phyloP scores from a whole-genome alignment of 2,888 invertebrate species.

The Coecobrya sp. region DNA sequence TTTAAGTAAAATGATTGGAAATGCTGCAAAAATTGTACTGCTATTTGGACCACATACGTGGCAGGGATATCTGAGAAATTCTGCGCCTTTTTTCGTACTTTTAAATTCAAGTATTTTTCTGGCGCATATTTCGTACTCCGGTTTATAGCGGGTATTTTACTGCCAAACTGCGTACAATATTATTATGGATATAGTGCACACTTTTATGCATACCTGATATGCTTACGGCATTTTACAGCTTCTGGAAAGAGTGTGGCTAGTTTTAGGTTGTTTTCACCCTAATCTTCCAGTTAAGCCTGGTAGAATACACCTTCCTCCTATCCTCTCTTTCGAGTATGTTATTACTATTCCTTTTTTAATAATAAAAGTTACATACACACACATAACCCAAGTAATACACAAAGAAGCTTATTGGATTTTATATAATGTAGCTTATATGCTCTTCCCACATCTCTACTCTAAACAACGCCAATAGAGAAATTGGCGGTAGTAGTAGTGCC shows the following conservation, averaged over 20 bases:
- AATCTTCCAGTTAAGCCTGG: slow-evolving; percentile 75
- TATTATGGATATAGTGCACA: slow-evolving; percentile 9
- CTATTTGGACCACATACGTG: too few species aligned
- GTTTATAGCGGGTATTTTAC: neutral
- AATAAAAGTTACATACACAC: slow-evolving; percentile 48
- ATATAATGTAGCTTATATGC: slow-evolving; percentile 13
- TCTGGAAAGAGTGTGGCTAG: slow-evolving; percentile 57
- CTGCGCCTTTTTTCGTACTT: too few species aligned
- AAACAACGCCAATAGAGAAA: neutral
- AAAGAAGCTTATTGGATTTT: slow-evolving; percentile 61
- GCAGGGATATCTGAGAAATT: too few species aligned
- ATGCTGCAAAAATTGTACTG: too few species aligned
- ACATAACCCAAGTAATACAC: slow-evolving; percentile 10
- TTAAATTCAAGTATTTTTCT: too few species aligned
- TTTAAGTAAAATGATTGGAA: too few species aligned
- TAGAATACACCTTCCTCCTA: slow-evolving; percentile 73
- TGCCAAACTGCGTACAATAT: slow-evolving; percentile 26
- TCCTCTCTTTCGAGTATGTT: slow-evolving; percentile 35
- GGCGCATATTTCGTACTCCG: too few species aligned
- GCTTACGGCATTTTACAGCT: neutral
- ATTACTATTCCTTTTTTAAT: slow-evolving; percentile 43
- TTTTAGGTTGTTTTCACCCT: slow-evolving; percentile 70
- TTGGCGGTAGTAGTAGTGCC: neutral
- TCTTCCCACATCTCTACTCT: neutral
- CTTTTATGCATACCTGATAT: slow-evolving; percentile 35